Evolutionary conservation across 1,140 invertebrate species (phyloP), one percentile per base, ranked within the genome.

Genomic region (Caenorhabditis latens): DNA sequence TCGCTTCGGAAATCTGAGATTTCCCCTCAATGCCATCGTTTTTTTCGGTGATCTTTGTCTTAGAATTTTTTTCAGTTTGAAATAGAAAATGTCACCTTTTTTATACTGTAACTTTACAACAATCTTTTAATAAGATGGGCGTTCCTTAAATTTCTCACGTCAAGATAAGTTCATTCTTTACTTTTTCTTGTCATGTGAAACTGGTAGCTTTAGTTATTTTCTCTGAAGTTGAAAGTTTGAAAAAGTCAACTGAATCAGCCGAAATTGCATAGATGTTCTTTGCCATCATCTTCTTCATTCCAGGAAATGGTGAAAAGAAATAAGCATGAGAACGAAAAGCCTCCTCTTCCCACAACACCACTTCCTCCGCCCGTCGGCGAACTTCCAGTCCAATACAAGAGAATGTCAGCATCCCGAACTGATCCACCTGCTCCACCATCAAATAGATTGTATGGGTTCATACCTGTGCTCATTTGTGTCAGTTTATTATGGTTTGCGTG

Each of bases 361-460:
- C 43, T 0, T 11, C 71, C 71, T 11, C 71, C 46, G 43, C 71
- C 71, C n/a, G 71, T 79, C n/a, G 71, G 71, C 1, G 46, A 50
- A 42, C 71, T 79, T 50, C 71, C 71, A 32, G 46, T 50, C 2
- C 71, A 79, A 42, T 79, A 79, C 46, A 79, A 50, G n/a, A 79
- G 65, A 46, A 71, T 71, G 65, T 71, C 65, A 71, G 42, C 65
- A 43, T 71, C 42, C 8, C 40, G 42, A 46, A 43, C 0, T 19
- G 40, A 43, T 16, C 40, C 13, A 6, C 65, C 65, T 16, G 40
- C 65, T 43, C 65, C 40, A 43, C 65, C 40, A 16, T 79, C 71
- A 13, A 79, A 79, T 42, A 6, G n/a, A 48, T 11, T 50, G 4
- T 79, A 53, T 50, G 5, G 14, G 40, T 13, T 79, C 46, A 53